Evolutionary conservation across 92 coral and sea anemone genomes (phyloP).

Genomic region (Muricea muricata): DNA sequence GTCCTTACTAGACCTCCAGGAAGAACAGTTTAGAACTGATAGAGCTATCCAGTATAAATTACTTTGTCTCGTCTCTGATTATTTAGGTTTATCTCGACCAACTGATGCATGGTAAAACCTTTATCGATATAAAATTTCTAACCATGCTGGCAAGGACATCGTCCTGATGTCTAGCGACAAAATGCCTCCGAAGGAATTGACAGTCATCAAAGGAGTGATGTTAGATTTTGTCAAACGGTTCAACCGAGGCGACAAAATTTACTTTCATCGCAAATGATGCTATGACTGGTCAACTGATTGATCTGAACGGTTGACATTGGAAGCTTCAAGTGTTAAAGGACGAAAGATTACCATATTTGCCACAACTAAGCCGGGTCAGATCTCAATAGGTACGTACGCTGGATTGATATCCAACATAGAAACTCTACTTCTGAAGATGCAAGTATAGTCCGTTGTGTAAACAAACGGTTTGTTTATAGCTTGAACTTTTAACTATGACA

Average conservation of each 20-base stretch:
- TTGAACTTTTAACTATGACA: background rate
- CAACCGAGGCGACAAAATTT: background rate
- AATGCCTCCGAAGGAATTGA: slow-evolving; percentile 53
- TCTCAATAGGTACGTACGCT: background rate
- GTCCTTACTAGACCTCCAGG: too few relatives aligned
- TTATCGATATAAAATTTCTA: slow-evolving; percentile 61
- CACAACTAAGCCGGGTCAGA: background rate
- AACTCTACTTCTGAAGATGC: too few relatives aligned
- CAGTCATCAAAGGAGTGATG: slow-evolving; percentile 38
- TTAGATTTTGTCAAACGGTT: slow-evolving; percentile 23
- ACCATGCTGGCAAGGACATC: slow-evolving; percentile 70
- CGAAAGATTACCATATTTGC: slow-evolving; percentile 8
- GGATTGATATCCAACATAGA: background rate
- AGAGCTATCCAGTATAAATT: too few relatives aligned
- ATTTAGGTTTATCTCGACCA: slow-evolving; percentile 67
- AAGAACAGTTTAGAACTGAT: too few relatives aligned
- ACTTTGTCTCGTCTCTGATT: too few relatives aligned
- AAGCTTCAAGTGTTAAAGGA: slow-evolving; percentile 23
- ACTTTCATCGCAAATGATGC: slow-evolving; percentile 29
- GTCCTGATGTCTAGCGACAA: slow-evolving; percentile 60
- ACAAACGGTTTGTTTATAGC: background rate
- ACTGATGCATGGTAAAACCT: slow-evolving; percentile 43
- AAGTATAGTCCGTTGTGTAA: too few relatives aligned
- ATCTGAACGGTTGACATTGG: slow-evolving; percentile 20
- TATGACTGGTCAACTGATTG: slow-evolving; percentile 14